A percentile compares a stretch with the other conserved stretches of the same genome.
These are phyloP conservation scores for Alectoris magna DNA, from an alignment of 2,797 vertebrate species.

Conservation along the genomic window DNA sequence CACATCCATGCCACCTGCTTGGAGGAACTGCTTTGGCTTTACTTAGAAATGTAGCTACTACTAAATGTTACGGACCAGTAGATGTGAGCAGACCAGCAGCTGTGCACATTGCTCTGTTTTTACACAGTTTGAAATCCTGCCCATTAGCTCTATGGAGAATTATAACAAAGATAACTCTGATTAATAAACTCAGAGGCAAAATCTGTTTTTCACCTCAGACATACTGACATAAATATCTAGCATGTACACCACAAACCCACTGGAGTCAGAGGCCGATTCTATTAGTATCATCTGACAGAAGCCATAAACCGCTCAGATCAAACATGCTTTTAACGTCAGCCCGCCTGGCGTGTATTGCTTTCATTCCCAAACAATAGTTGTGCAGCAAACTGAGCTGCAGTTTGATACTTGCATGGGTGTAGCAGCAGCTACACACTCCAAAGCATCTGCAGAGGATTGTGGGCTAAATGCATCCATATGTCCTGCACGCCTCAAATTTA, in stretches of 20 bases:
- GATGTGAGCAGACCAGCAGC: not conserved
- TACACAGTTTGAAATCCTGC: not conserved
- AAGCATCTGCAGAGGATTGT: slow-evolving; percentile 72
- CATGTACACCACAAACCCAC: not conserved
- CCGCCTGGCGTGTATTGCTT: not conserved
- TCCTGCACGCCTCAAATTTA: slow-evolving; percentile 50
- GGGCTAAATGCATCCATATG: slow-evolving; percentile 75
- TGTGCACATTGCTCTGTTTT: not conserved
- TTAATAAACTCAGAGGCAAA: slow-evolving; percentile 14
- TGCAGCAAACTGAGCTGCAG: slow-evolving; percentile 36
- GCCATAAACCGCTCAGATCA: slow-evolving; percentile 51
- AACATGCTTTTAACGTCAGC: slow-evolving; percentile 4
- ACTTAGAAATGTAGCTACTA: not conserved
- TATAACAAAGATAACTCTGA: not conserved
- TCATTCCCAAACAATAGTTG: slow-evolving; percentile 34
- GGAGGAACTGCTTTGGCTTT: not conserved
- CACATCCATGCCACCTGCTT: not conserved
- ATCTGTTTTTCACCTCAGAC: slow-evolving; percentile 12
- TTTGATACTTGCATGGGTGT: slow-evolving; percentile 21
- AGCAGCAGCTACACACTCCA: slow-evolving; percentile 49
- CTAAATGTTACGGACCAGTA: not conserved
- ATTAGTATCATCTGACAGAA: slow-evolving; percentile 49
- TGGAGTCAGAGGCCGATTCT: slow-evolving; percentile 33
- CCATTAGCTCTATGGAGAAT: not conserved
- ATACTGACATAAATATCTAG: not conserved